These are phyloP conservation scores for Campopleginae sp. DNA, from an alignment of 2,888 invertebrate genomes.

Conservation along the genomic window DNA sequence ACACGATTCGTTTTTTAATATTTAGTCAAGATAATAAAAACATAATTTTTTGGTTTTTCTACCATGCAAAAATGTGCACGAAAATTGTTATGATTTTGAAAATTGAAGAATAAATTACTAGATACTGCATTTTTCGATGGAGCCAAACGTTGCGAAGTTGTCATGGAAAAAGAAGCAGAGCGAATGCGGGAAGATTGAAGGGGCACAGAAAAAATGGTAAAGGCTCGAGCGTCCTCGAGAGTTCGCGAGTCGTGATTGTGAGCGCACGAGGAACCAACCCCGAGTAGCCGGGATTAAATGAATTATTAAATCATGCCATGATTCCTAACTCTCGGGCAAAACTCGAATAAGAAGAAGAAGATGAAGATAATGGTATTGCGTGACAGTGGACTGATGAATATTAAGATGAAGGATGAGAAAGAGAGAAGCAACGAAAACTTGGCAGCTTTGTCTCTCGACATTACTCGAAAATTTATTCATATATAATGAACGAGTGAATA, in stretches of 20 bases:
- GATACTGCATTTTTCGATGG: no score
- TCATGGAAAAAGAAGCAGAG: not conserved
- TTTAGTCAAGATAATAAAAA: no score
- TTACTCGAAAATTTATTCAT: conserved; percentile 85
- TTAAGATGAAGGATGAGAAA: conserved; percentile 76
- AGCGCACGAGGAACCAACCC: conserved; percentile 21
- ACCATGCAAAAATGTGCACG: no score
- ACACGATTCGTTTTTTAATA: no score
- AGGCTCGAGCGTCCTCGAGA: not conserved
- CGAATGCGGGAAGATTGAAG: not conserved
- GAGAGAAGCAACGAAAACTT: conserved; percentile 80
- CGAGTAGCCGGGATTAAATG: conserved; percentile 46
- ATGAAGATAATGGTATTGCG: conserved; percentile 83
- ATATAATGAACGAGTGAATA: conserved; percentile 84
- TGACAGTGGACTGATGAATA: conserved; percentile 83
- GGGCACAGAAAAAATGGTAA: not conserved
- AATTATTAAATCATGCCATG: conserved; percentile 63
- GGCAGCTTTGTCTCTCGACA: conserved; percentile 84
- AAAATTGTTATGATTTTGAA: no score
- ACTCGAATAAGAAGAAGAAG: conserved; percentile 75
- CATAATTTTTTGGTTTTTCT: no score
- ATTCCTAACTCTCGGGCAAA: conserved; percentile 76
- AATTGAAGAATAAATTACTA: no score
- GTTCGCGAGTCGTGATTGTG: conserved; percentile 60
- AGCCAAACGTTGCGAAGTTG: no score